These are phyloP conservation scores for Hymenochirus boettgeri DNA, from an alignment of 2,113 vertebrate genomes.

Conservation along the genomic window DNA sequence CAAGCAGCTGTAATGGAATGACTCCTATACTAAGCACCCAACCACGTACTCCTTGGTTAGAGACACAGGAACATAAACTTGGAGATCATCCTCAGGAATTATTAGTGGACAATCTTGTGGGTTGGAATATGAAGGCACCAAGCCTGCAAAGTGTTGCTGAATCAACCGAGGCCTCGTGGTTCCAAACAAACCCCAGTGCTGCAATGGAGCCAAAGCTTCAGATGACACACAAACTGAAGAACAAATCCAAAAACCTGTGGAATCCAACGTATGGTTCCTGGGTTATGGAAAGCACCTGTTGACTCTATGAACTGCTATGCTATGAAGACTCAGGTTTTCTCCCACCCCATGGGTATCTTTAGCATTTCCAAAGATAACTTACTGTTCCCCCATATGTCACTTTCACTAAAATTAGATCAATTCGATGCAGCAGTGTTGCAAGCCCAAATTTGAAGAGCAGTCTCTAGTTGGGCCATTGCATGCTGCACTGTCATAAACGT, in stretches of 20 bases:
- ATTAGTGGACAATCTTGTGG: slow-evolving; percentile 61
- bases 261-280: slow-evolving; percentile 88
- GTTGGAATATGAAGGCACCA: slow-evolving; percentile 56
- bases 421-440: slow-evolving; percentile 45
- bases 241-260: slow-evolving; percentile 88
- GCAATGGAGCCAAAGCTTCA: slow-evolving; percentile 61
- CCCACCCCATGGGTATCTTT: slow-evolving; percentile 55
- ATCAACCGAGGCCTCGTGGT: slow-evolving; percentile 41
- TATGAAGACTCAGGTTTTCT: slow-evolving; percentile 56
- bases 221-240: slow-evolving; percentile 71
- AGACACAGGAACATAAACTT: slow-evolving; percentile 47
- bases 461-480: neutral
- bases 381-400: slow-evolving; percentile 46
- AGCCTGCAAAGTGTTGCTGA: slow-evolving; percentile 50
- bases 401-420: slow-evolving; percentile 45
- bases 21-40: slow-evolving; percentile 65
- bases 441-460: neutral
- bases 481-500: neutral
- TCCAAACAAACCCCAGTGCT: slow-evolving; percentile 54
- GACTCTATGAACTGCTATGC: slow-evolving; percentile 52
- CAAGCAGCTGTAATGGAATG: slow-evolving; percentile 64
- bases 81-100: slow-evolving; percentile 62
- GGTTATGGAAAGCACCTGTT: slow-evolving; percentile 73
- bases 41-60: slow-evolving; percentile 50
- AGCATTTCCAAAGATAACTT: slow-evolving; percentile 52